Percentiles rank a stretch among this genome's conserved stretches.
Conservation (phyloP, 1,140 invertebrate genomes). For the Musca domestica region DNA sequence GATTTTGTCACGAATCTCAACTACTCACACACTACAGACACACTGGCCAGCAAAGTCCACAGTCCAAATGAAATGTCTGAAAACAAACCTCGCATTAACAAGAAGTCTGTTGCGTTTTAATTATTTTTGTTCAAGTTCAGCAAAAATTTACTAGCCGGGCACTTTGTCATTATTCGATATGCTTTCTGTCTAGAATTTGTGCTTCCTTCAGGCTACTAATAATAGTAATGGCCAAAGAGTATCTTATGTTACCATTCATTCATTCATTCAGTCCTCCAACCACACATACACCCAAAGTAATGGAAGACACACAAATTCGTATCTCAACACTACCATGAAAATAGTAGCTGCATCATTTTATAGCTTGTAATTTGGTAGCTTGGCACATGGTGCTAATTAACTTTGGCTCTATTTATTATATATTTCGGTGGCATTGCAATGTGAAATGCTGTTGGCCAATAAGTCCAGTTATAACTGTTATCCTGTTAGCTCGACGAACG, state of each 20-base stretch:
- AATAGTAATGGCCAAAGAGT: too few species aligned
- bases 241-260: not conserved
- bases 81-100: too few species aligned
- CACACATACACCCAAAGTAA: not conserved
- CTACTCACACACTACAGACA: constrained; percentile 12
- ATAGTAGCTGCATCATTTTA: constrained; percentile 15
- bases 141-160: not conserved
- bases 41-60: not conserved
- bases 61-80: too few species aligned
- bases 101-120: not conserved
- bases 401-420: not conserved
- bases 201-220: too few species aligned
- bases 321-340: not conserved
- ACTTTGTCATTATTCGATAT: too few species aligned
- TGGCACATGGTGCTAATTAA: constrained; percentile 15
- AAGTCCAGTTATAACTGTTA: too few species aligned
- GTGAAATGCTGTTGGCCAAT: too few species aligned
- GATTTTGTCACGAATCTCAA: constrained; percentile 5
- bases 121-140: constrained; percentile 15
- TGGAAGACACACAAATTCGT: not conserved
- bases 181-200: too few species aligned
- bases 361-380: constrained; percentile 18
- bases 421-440: too few species aligned
- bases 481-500: too few species aligned
- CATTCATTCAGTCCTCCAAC: too few species aligned